Evolutionary conservation across 2,888 invertebrate genomes (phyloP), one percentile per base, ranked within the genome.

Genomic region (Idaea dimidiata): DNA sequence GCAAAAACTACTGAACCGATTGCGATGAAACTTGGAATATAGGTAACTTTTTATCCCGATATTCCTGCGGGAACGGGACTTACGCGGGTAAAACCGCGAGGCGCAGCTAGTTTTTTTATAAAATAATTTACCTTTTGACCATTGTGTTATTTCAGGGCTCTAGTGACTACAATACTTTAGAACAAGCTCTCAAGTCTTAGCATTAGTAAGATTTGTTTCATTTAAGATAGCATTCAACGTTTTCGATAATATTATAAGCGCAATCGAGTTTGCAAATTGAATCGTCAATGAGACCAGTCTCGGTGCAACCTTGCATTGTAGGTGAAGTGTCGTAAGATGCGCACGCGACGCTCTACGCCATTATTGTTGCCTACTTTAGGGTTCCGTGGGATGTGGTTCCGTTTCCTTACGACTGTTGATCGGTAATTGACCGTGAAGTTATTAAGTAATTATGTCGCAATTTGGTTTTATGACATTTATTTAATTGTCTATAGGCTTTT

Each of bases 401-500:
- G 14, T 33, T 57, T 31, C 5, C n/a, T 10, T 0, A 31, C 97
- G 97, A 78, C 96, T 95, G 76, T 97, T 94, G 33, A 97, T 43
- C 43, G 43, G 43, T 43, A 43, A 43, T 43, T 43, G 43, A 43
- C 43, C 43, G 10, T 43, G 43, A 43, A 43, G 7, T 14, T 43
- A 43, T 43, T 6, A 14, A 43, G 43, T 43, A 8, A 43, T 43
- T 43, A 43, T 43, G 8, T 43, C 43, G 43, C 43, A 43, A 43
- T 43, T 14, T 43, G 43, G 43, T 43, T 43, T 7, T 43, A 43
- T 43, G 43, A 43, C 43, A 43, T 43, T 43, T 43, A 14, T 43
- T 14, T 43, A 43, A 7, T 10, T 33, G 14, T 10, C 33, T 33
- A 33, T 14, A 43, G 4, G 7, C 10, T 43, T 24, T 24, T 24